These are phyloP conservation scores for Zelleria hepariella DNA, from an alignment of 2,888 invertebrate genomes.

Conservation along the genomic window DNA sequence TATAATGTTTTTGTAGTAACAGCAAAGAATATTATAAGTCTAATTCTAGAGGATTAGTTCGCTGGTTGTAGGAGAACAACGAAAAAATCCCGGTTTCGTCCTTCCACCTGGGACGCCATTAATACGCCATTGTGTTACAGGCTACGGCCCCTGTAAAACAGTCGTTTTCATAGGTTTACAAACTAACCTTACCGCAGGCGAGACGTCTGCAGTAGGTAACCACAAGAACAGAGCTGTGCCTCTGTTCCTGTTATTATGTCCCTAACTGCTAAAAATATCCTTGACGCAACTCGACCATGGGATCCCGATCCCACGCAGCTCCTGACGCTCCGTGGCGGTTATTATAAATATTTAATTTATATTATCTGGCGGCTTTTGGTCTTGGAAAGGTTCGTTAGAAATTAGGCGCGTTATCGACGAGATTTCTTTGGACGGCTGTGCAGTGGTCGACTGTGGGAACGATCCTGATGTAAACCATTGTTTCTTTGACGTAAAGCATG, in stretches of 20 bases:
- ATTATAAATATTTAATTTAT: conserved; percentile 65
- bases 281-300: conserved; percentile 48
- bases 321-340: conserved; percentile 26
- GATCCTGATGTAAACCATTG: not conserved
- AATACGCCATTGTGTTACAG: too few species aligned
- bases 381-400: conserved; percentile 8
- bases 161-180: too few species aligned
- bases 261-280: conserved; percentile 51
- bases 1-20: too few species aligned
- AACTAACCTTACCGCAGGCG: too few species aligned
- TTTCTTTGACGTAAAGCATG: not conserved
- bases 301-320: conserved; percentile 11
- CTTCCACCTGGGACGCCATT: too few species aligned
- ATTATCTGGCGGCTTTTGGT: conserved; percentile 37
- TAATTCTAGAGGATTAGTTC: too few species aligned
- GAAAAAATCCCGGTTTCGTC: too few species aligned
- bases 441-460: not conserved
- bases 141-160: too few species aligned
- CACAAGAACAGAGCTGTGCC: not conserved
- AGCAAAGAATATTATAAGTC: too few species aligned
- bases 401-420: not conserved
- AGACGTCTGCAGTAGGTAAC: too few species aligned
- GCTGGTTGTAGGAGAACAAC: too few species aligned
- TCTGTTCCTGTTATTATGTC: conserved; percentile 4
- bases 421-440: not conserved